Conservation (phyloP, 2,797 vertebrate genomes). For the Mionectes olivaceus region DNA sequence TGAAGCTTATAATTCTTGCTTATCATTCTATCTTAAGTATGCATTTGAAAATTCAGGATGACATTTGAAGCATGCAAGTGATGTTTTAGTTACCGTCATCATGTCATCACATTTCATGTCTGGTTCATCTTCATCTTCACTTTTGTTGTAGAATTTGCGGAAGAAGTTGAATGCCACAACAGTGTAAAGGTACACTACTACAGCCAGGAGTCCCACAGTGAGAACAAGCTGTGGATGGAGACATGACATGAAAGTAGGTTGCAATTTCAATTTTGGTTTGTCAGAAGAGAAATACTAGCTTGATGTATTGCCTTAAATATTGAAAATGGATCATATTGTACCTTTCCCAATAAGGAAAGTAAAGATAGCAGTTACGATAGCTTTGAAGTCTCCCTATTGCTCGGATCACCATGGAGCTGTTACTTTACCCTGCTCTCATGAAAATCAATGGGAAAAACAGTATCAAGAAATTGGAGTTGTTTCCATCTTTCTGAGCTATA, state of each 20-base stretch:
- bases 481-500: neutral
- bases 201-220: slow-evolving; percentile 94
- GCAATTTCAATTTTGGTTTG: neutral
- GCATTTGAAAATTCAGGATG: neutral
- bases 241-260: neutral
- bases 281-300: neutral
- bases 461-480: neutral
- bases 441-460: neutral
- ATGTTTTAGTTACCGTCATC: slow-evolving; percentile 89
- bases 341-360: neutral
- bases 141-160: slow-evolving; percentile 99
- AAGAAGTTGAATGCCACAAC: slow-evolving; percentile 99
- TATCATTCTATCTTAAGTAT: neutral
- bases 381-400: neutral
- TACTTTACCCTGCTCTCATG: neutral
- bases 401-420: neutral
- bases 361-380: neutral
- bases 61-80: neutral
- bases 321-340: neutral
- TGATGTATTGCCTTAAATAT: neutral
- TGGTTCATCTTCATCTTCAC: slow-evolving; percentile 93
- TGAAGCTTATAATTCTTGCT: neutral
- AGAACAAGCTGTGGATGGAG: slow-evolving; percentile 86
- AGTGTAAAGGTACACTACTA: slow-evolving; percentile 97
- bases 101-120: slow-evolving; percentile 99